phyloP scores from a whole-genome alignment of 1,140 invertebrate species.

The Drosophila kurseongensis region DNA sequence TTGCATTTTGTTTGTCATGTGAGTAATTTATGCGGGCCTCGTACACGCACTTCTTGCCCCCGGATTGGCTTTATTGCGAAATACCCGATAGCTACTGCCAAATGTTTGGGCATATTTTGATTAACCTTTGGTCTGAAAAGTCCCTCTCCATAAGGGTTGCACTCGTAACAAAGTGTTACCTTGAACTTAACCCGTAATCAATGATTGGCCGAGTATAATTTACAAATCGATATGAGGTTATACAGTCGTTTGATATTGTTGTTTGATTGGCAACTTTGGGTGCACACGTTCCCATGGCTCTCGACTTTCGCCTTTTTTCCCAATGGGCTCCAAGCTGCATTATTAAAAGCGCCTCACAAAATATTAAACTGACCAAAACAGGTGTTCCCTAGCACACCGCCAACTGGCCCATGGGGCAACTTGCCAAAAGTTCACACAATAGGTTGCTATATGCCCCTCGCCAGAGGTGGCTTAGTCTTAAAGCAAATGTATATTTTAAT shows the following conservation, averaged over 20 bases:
- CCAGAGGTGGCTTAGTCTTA: conserved; percentile 27
- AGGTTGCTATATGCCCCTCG: conserved; percentile 9
- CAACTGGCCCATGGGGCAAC: conserved; percentile 3
- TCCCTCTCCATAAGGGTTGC: conserved; percentile 4
- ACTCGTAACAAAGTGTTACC: conserved; percentile 6
- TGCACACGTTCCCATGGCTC: conserved; percentile 10
- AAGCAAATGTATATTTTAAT: conserved; percentile 70
- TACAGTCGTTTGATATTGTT: not conserved
- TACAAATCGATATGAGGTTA: conserved; percentile 23
- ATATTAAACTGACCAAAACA: conserved; percentile 24
- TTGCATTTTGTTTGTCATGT: conserved; percentile 59
- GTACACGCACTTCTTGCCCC: conserved; percentile 34
- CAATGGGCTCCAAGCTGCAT: not conserved
- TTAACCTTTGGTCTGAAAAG: conserved; percentile 12
- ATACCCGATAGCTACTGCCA: not conserved
- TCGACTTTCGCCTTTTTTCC: not conserved
- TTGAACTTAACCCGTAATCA: conserved; percentile 37
- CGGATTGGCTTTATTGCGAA: conserved; percentile 55
- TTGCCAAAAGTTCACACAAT: conserved; percentile 39
- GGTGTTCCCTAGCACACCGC: conserved; percentile 28
- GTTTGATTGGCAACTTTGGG: not conserved
- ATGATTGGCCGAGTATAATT: conserved; percentile 13
- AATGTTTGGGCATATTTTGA: conserved; percentile 14
- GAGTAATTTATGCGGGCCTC: conserved; percentile 62
- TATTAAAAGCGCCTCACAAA: conserved; percentile 6